Evolutionary conservation across 2,113 vertebrate genomes (phyloP).

Genomic region (Spilogale gracilis): DNA sequence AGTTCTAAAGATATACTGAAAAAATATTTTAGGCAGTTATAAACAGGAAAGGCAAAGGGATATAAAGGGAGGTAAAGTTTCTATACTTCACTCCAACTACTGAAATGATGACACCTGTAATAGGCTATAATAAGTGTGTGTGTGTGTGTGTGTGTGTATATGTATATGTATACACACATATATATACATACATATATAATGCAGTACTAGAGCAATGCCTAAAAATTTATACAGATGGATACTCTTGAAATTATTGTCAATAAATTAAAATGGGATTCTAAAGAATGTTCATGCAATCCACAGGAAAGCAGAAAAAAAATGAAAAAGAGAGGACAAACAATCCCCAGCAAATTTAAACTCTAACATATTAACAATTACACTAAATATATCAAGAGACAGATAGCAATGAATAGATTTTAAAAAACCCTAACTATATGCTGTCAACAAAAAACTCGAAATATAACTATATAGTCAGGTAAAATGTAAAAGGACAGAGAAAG

Average conservation of each 20-base stretch:
- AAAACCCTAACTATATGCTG: conserved; percentile 3
- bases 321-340: not conserved
- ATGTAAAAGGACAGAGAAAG: not conserved
- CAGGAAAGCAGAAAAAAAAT: not conserved
- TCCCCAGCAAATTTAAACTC: not conserved
- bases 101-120: not conserved
- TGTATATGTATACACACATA: no score
- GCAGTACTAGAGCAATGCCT: not conserved
- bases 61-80: not conserved
- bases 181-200: not conserved
- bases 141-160: no score
- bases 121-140: not conserved
- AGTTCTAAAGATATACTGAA: not conserved
- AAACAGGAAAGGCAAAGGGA: not conserved
- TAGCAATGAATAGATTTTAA: not conserved
- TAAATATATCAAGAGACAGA: not conserved
- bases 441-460: not conserved
- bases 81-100: not conserved
- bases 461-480: not conserved
- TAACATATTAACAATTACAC: conserved; percentile 24
- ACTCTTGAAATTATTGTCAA: not conserved
- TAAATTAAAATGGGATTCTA: not conserved
- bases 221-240: not conserved
- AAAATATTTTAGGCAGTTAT: not conserved
- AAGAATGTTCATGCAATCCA: not conserved